A percentile compares a stretch with the other conserved stretches of the same genome.
Evolutionary conservation across 2,888 invertebrate genomes (phyloP).

Genomic region (Hirtodrosophila cameraria): DNA sequence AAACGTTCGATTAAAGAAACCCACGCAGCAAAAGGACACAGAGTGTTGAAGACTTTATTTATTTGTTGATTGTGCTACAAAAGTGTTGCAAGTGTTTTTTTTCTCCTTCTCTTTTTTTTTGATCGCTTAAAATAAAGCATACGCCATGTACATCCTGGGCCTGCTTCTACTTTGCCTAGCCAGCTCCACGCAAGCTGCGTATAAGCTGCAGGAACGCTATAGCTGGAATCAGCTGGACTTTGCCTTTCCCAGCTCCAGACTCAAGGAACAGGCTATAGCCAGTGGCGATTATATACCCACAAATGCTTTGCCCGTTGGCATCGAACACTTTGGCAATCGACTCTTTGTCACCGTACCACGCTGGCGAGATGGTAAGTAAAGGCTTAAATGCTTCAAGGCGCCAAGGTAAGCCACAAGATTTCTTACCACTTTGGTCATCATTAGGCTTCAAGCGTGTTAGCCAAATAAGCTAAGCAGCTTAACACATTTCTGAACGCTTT

Average conservation of each 20-base stretch:
- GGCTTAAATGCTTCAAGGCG: no score
- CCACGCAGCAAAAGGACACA: constrained; percentile 19
- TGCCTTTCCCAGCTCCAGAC: constrained; percentile 88
- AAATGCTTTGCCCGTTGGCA: constrained; percentile 92
- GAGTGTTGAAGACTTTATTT: constrained; percentile 9
- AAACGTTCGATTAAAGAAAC: not conserved
- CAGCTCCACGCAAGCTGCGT: constrained; percentile 63
- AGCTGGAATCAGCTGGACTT: constrained; percentile 92
- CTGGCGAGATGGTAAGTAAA: constrained; percentile 89
- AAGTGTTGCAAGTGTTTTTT: not conserved
- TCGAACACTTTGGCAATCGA: constrained; percentile 92
- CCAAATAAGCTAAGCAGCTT: not conserved
- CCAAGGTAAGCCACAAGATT: no score
- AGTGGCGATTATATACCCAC: constrained; percentile 89
- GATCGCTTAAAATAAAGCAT: constrained; percentile 6
- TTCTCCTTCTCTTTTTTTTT: constrained; percentile 3
- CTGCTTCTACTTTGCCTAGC: constrained; percentile 27
- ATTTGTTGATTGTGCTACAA: constrained; percentile 14
- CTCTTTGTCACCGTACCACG: constrained; percentile 93
- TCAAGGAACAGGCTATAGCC: constrained; percentile 87
- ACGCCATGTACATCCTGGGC: constrained; percentile 28
- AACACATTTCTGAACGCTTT: not conserved
- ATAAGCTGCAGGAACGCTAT: constrained; percentile 88
- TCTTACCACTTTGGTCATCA: constrained; percentile 12
- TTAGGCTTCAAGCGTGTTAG: no score